Base-by-base conservation (phyloP, 2,888 invertebrate species). In the Rugalucina vietnamica region DNA sequence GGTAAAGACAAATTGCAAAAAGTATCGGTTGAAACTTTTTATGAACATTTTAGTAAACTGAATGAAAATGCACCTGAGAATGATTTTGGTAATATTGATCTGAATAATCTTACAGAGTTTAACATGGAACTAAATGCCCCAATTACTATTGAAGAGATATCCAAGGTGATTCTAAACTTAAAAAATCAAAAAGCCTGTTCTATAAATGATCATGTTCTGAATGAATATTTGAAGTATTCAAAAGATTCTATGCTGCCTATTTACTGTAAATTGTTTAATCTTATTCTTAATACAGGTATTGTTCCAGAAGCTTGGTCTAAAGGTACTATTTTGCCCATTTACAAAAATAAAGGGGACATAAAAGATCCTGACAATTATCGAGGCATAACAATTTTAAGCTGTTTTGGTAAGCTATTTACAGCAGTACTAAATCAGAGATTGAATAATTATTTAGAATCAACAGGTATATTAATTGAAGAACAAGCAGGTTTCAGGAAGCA, bases 41-140 rank as follows among this genome's bases (percentile, higher is more conserved):
- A 65, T 65, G 65, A 65, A 21, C 65, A 65, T 65, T 65, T 65
- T 65, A 65, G 65, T 18, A 65, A 65, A 65, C 34, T 65, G 24
- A 65, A 65, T 65, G 65, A 65, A 65, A 34, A 14, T 10, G 34
- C 34, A 4, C 65, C 65, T 34, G 65, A 65, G 21, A 34, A 34
- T 34, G 60, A 60, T 29, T 60, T 60, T 60, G 60, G 34, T 12
- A 34, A 65, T 24, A 65, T 65, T 65, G 65, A 65, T 65, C 21
- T 65, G 12, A 34, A 65, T 18, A 65, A 65, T 65, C 32, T 32
- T 24, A 21, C 65, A 34, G 21, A 34, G 8, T 65, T 65, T 34
- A 34, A 65, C 21, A 34, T 34, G 4, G 65, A 65, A 32, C 34
- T 65, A 34, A 65, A 65, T 65, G 32, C 65, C 18, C 65, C 65